Base-by-base conservation (phyloP, 2,113 vertebrate species). In the Chelonoidis abingdonii region DNA sequence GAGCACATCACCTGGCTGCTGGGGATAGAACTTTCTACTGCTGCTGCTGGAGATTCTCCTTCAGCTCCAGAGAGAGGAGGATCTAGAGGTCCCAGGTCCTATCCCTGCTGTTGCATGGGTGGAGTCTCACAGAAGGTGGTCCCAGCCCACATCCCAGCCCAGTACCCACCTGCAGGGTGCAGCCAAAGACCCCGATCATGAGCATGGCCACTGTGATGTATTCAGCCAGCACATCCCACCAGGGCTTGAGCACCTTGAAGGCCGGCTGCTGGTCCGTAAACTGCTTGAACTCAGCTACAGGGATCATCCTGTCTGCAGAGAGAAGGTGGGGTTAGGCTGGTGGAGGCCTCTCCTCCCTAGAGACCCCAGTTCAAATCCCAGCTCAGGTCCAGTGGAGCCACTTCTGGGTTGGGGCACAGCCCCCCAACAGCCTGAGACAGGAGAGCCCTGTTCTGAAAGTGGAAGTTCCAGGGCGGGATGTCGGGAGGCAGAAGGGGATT, bases 211-310 rank as follows among this genome's bases (percentile, higher is more conserved):
- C 79, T 1, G 99, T 99, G 92, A 99, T 97, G 93, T 99, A 99
- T 94, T 99, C 99, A 0, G 99, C 98, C 96, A 99, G 98, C 31
- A 99, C 99, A 9, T 99, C 99, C 99, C 99, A 99, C 99, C 99
- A 99, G 8, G 99, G 99, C 84, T 99, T 99, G 81, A 99, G 98
- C 57, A 99, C 98, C 89, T 99, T 98, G 88, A 98, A 98, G 81
- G 98, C 98, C 0, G 98, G 96, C 97, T 98, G 99, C 93, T 98
- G 98, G 59, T 99, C 99, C 0, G 98, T 97, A 78, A 99, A 98
- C 94, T 98, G 98, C 96, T 98, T 98, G 95, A 99, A 98, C 96
- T 99, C 99, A 1, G 98, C 98, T 91, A 99, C 98, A 0, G 99
- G 99, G 96, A 99, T 99, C 99, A 99, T 99, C 76, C 56, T 95